Percentiles rank a stretch among this genome's conserved stretches.
Conservation (phyloP, 2,113 vertebrate genomes). For the Aramus guarauna region DNA sequence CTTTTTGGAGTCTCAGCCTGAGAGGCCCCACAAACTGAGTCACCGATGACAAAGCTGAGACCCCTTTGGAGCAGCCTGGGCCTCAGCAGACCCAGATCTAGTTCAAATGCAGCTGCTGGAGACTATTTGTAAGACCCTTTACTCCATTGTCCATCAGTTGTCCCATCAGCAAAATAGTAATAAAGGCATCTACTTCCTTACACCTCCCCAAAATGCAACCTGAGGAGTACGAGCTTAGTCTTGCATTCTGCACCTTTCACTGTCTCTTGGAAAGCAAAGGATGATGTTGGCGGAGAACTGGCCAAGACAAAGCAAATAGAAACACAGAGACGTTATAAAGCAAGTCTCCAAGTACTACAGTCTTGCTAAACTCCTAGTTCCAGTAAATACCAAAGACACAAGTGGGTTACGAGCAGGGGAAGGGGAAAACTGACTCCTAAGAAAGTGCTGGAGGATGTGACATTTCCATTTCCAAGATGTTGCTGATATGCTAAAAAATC, state of each 20-base stretch:
- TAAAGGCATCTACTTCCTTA: background rate
- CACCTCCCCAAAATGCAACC: background rate
- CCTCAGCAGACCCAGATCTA: background rate
- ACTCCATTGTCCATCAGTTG: background rate
- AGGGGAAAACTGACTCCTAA: background rate
- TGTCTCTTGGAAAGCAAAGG: background rate
- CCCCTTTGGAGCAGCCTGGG: background rate
- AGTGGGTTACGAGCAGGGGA: background rate
- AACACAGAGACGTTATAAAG: background rate
- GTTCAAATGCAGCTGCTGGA: background rate
- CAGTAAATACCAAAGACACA: background rate
- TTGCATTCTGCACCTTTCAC: background rate
- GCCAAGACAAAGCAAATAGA: background rate
- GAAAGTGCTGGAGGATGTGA: background rate
- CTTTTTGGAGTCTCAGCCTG: background rate
- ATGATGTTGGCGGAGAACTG: background rate
- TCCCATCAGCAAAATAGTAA: background rate
- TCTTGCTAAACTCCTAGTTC: background rate
- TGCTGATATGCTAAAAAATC: constrained; percentile 19
- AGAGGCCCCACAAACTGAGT: background rate
- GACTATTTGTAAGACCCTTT: background rate
- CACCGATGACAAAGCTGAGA: background rate
- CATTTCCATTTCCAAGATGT: constrained; percentile 6
- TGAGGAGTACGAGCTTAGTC: background rate
- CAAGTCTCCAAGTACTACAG: background rate